These are phyloP conservation scores for Thumatha senex DNA, from an alignment of 2,888 invertebrate genomes.

Conservation along the genomic window DNA sequence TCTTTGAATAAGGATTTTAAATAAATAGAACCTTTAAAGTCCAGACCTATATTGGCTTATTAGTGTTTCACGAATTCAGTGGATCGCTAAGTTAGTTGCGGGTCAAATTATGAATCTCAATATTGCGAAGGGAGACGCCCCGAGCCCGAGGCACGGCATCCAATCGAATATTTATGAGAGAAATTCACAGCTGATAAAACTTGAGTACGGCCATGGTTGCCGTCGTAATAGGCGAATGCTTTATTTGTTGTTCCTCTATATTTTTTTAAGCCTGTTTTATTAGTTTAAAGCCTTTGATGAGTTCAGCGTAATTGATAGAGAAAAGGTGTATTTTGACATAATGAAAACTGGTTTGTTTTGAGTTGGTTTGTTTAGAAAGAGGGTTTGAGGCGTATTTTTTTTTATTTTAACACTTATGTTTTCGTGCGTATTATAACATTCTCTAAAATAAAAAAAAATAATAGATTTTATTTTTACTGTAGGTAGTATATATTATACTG, in stretches of 20 bases:
- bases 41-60: slow-evolving; percentile 43
- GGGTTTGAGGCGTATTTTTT: not conserved
- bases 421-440: too few relatives aligned
- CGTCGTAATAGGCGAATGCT: slow-evolving; percentile 55
- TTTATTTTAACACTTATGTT: too few relatives aligned
- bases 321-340: not conserved
- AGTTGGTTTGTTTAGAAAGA: not conserved
- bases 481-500: too few relatives aligned
- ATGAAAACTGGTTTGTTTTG: not conserved
- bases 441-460: too few relatives aligned
- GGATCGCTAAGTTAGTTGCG: slow-evolving; percentile 56
- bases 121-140: slow-evolving; percentile 58
- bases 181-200: slow-evolving; percentile 77
- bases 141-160: slow-evolving; percentile 42
- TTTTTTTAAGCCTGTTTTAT: slow-evolving; percentile 24
- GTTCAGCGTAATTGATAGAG: not conserved
- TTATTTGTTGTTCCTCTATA: slow-evolving; percentile 33
- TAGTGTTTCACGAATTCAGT: slow-evolving; percentile 55
- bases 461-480: too few relatives aligned
- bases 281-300: slow-evolving; percentile 7
- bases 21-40: slow-evolving; percentile 8
- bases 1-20: not conserved
- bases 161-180: slow-evolving; percentile 79
- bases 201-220: slow-evolving; percentile 41
- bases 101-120: slow-evolving; percentile 75